Base-by-base conservation (phyloP, 2,888 invertebrate species). In the Drosophila mayaguana region DNA sequence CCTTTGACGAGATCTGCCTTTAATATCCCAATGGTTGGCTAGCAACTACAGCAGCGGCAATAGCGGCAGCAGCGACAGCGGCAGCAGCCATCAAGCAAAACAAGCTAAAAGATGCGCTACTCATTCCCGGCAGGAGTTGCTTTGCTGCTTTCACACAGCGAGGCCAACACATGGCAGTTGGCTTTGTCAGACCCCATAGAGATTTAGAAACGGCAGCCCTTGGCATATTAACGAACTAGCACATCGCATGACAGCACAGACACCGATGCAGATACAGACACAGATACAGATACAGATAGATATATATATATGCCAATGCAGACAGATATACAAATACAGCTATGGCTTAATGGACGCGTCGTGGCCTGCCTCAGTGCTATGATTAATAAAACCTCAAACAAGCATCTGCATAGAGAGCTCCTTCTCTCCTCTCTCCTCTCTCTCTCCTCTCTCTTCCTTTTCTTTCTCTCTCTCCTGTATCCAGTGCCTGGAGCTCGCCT, bases 351-450 rank as follows among this genome's bases (percentile, higher is more conserved):
- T 74, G 77, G 60, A 63, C 63, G 66, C 77, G 51, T 53, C 40
- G 71, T 54, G 53, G 60, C 66, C 62, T 69, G 57, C 69, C 69
- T 60, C 56, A 57, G 46, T 56, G 66, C 72, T 62, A 76, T 83
- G 83, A 83, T 83, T 83, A 83, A 83, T 83, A 81, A 80, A 81
- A 78, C 71, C 80, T 79, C 68, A 60, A 80, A 77, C 74, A 79
- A 69, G 74, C 63, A 72, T 68, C 68, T 75, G 80, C 75, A 68
- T 71, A 77, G 71, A 72, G 69, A 38, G 14, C 36, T 12, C 11
- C 4, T 11, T 34, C 34, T 34, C 34, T 34, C 34, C 28, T 3
- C 34, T 11, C 34, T 11, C 32, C 32, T 11, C 32, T 32, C 32
- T 11, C 32, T 11, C 32, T 32, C 32, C 32, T 8, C 32, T 32